Base-by-base conservation (phyloP, 2,888 invertebrate species). In the Athalia rosae region DNA sequence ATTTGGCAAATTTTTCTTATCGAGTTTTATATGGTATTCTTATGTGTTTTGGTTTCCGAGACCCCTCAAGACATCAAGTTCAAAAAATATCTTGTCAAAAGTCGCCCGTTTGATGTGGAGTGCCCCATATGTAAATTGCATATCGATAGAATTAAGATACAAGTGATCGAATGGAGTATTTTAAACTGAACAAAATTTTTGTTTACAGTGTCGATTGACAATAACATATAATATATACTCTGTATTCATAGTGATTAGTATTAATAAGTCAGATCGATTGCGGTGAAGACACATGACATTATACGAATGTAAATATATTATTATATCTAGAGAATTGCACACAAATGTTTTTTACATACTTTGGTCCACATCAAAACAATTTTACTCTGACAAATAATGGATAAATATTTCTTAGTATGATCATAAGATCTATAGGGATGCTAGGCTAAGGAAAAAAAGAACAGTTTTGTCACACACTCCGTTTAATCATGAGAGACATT, bases 241-340 rank as follows among this genome's bases (percentile, higher is more conserved):
- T 56, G 47, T 74, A 48, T 43, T 6, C 28, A 28, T 50, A 74
- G 2, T 28, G 8, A 11, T 47, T 41, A 58, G 50, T 41, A 58
- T 28, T 61, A 15, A 61, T 8, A 63, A 6, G 63, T 47, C 47
- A 5, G 15, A n/a, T 47, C 15, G 45, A 43, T 62, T 43, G 62
- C 62, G 43, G 62, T 62, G 62, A 2, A 13, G 62, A 4, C 48
- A 28, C 48, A 53, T 67, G 50, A 62, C 61, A 74, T 74, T 74
- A 48, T 61, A 74, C 74, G 59, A 62, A 61, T 74, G 74, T 74
- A 50, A 74, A 74, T 62, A 62, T 61, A 74, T 74, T 48, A 61
- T 71, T 45, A 71, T 58, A 71, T 56, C 71, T 41, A 43, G 13
- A 11, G 8, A 71, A 71, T 71, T 56, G 71, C 43, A 58, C 69